Evolutionary conservation across 23 tunicate species (phyloP), one percentile per base, ranked within the genome.

Genomic region (Phallusia fumigata): DNA sequence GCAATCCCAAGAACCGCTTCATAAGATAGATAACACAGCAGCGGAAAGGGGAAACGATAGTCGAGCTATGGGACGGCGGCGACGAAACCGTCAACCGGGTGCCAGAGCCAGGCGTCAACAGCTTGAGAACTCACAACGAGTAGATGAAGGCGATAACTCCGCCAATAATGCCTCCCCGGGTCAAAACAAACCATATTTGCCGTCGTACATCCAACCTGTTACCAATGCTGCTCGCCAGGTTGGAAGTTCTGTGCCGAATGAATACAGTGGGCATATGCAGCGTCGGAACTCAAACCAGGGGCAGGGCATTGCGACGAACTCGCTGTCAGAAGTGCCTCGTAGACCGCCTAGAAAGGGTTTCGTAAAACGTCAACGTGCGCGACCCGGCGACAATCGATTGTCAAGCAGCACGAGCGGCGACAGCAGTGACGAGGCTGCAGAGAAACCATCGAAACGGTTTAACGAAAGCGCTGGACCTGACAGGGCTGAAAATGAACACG

Each of bases 331-430:
- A 22, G 69, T 58, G 26, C 69, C 11, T 21, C 26, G 69, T 58
- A 58, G 69, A 16, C 69, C 69, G 28, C 28, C 69, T 22, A 79
- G 36, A 52, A 52, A 33, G 31, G 52, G 83, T 49, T 79, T 79
- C 52, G 83, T 81, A 19, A 58, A 81, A 22, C 47, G 82, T 0
- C 76, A 82, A 65, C 53, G 22, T 26, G 79, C 52, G 33, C 35
- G 72, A 22, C 31, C 31, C 58, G 73, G 83, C 26, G 74, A 77
- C 40, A 77, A 82, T 47, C 77, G 89, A 31, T 21, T 73, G 26
- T 80, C 80, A 19, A 81, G 81, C 81, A 80, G 87, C 76, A 83
- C 32, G 74, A 79, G 93, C 51, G 47, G 77, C 35, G 84, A 78
- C 11, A 64, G 76, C 52, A 51, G 80, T 53, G 34, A 22, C 36